Evolutionary conservation across 1,140 invertebrate genomes (phyloP).

Genomic region (Zaprionus vittiger): DNA sequence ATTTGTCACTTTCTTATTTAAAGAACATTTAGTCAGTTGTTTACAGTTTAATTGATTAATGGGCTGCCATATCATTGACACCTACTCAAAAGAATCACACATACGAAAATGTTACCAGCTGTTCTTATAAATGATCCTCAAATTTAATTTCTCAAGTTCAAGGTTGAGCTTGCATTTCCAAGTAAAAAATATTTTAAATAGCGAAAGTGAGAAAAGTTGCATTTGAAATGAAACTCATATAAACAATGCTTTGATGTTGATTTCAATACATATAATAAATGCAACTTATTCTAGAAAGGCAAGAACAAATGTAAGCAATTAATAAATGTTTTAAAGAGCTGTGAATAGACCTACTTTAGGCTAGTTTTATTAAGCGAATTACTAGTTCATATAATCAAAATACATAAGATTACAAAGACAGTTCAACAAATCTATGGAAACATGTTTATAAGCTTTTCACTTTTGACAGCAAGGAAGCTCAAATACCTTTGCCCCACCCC

Average conservation of each 20-base stretch:
- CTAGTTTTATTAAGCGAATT: not conserved
- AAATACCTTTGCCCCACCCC: not conserved
- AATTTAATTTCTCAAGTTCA: not conserved
- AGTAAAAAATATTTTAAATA: not conserved
- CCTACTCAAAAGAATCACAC: not conserved
- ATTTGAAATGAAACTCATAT: not conserved
- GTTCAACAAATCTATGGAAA: not conserved
- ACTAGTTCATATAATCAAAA: not conserved
- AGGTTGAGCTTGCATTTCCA: not conserved
- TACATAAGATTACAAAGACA: not conserved
- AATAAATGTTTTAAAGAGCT: too few species aligned
- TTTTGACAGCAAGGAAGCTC: not conserved
- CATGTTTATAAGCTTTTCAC: not conserved
- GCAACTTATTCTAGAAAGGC: too few species aligned
- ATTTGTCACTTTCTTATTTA: not conserved
- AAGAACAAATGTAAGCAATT: too few species aligned
- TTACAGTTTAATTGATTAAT: slow-evolving; percentile 5
- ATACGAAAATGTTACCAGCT: not conserved
- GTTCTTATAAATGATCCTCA: not conserved
- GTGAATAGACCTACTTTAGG: too few species aligned
- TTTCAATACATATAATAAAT: not conserved
- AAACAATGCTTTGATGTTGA: too few species aligned
- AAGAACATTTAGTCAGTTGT: not conserved
- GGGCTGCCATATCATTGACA: slow-evolving; percentile 4
- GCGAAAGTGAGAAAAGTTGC: not conserved